phyloP scores from a whole-genome alignment of 2,113 vertebrate species.

The Perccottus glenii region DNA sequence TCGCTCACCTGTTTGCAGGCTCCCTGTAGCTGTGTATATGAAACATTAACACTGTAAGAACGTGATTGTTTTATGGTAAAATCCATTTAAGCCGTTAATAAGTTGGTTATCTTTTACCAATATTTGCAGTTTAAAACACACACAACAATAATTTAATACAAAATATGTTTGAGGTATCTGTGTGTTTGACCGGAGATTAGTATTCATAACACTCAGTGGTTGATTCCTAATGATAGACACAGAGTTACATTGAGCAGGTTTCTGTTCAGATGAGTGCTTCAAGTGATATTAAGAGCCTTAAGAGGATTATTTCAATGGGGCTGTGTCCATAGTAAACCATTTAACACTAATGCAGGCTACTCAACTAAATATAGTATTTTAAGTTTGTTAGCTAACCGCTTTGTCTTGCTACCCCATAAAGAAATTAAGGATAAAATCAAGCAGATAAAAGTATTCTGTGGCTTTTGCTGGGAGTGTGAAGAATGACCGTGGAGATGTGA shows the following conservation, averaged over 20 bases:
- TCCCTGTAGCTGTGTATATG: conserved; percentile 38
- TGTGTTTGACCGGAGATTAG: conserved; percentile 26
- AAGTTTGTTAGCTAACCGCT: conserved; percentile 47
- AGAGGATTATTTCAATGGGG: conserved; percentile 69
- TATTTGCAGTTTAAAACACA: conserved; percentile 31
- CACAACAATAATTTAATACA: conserved; percentile 30
- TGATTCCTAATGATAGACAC: conserved; percentile 38
- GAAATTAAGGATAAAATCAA: conserved; percentile 66
- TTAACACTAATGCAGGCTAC: conserved; percentile 58
- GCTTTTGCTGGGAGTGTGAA: conserved; percentile 54
- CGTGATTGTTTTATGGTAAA: conserved; percentile 56
- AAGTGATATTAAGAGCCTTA: conserved; percentile 55
- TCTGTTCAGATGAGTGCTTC: conserved; percentile 46
- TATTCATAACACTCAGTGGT: conserved; percentile 35
- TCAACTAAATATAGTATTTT: conserved; percentile 58
- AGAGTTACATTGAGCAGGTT: conserved; percentile 37
- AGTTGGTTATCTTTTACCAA: conserved; percentile 46
- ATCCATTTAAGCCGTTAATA: conserved; percentile 61
- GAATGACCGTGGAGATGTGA: conserved; percentile 68
- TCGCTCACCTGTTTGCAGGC: conserved; percentile 31
- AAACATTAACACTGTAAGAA: conserved; percentile 51
- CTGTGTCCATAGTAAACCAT: conserved; percentile 52
- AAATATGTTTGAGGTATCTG: conserved; percentile 16
- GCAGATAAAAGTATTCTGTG: conserved; percentile 39
- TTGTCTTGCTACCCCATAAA: conserved; percentile 53